Base-by-base conservation (phyloP, 2,888 invertebrate genomes). In the Pollenia griseotomentosa region DNA sequence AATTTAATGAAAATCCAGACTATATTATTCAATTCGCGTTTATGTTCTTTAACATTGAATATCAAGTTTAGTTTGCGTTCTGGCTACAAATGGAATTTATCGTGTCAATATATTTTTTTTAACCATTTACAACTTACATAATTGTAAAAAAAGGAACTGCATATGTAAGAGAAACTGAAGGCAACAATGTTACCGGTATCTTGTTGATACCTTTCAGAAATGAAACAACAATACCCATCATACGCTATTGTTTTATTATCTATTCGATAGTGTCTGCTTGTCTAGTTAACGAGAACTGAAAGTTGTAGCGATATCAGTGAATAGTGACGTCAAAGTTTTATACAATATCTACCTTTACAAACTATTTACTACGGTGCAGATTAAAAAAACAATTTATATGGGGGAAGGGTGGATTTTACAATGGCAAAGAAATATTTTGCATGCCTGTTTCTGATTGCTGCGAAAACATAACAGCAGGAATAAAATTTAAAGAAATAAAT, bases 241-340 rank as follows among this genome's bases (percentile, higher is more conserved):
- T 74, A 68, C 16, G 46, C 85, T 59, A 71, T 85, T 85, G 80
- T 85, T 57, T 80, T 71, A 57, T 48, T 80, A 80, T 85, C 70
- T 59, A 33, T 75, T 46, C 19, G 55, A 51, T 73, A 66, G 51
- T 63, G 68, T 44, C 53, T 61, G 23, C 12, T 48, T 80, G 75
- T 48, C 55, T 84, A 12, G 11, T n/a, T 66, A 23, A 68, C 48
- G 14, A n/a, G 16, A 12, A 61, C 44, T 55, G 16, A 51, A 48
- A 48, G 14, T 61, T 79, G 40, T 61, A 65, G n/a, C 23, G 10
- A 40, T 61, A 51, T 65, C 65, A 66, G 42, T 78, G 16, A 48
- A 77, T 46, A 55, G 23, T 53, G 44, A 46, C 46, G 33, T 48
- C 42, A 53, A 16, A 51, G 42, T 48, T 78, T 19, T 33, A 44